A percentile compares a stretch with the other conserved stretches of the same genome.
phyloP scores from a whole-genome alignment of 2,797 vertebrate species.

The Silurus lanzhouensis region DNA sequence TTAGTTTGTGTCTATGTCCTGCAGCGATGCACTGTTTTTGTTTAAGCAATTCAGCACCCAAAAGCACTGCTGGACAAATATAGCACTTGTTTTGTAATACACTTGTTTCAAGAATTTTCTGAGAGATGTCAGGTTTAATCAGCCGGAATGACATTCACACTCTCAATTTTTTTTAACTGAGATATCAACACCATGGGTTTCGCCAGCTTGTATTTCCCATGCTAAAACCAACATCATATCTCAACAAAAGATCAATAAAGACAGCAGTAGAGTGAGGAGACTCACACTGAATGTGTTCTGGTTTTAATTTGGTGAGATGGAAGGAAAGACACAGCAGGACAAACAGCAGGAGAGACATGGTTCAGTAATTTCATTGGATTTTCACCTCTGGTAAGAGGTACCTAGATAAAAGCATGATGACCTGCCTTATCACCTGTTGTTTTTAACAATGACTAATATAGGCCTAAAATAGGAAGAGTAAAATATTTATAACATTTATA shows the following conservation, averaged over 20 bases:
- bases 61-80: slow-evolving; percentile 14
- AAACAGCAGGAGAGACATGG: slow-evolving; percentile 22
- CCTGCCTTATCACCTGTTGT: slow-evolving; percentile 32
- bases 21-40: not conserved
- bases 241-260: slow-evolving; percentile 39
- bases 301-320: slow-evolving; percentile 30
- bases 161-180: slow-evolving; percentile 27
- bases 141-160: slow-evolving; percentile 24
- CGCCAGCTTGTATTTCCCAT: slow-evolving; percentile 27
- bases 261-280: slow-evolving; percentile 40
- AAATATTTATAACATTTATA: not conserved
- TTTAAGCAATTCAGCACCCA: slow-evolving; percentile 32
- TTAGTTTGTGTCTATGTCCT: not conserved
- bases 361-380: slow-evolving; percentile 47
- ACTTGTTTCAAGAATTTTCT: slow-evolving; percentile 44
- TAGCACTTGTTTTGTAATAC: slow-evolving; percentile 38
- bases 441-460: slow-evolving; percentile 38
- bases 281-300: slow-evolving; percentile 27
- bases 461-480: not conserved
- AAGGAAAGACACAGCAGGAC: not conserved
- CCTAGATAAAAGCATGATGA: slow-evolving; percentile 41
- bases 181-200: slow-evolving; percentile 29
- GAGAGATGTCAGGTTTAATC: slow-evolving; percentile 48
- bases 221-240: slow-evolving; percentile 37
- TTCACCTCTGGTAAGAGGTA: slow-evolving; percentile 34